phyloP scores from a whole-genome alignment of 2,797 vertebrate genomes.

The Fistularia commersonii region DNA sequence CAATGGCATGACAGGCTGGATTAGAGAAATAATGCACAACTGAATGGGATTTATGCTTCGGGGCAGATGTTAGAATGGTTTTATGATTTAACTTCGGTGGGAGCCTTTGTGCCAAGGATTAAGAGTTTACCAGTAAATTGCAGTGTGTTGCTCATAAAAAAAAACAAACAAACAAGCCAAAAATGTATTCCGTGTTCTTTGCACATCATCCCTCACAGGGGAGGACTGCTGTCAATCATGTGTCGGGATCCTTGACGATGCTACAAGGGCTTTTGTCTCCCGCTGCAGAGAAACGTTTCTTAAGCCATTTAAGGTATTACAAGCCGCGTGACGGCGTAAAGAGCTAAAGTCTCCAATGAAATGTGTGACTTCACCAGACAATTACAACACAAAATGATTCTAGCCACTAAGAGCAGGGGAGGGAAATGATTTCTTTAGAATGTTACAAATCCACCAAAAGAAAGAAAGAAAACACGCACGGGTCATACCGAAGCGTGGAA shows the following conservation, averaged over 20 bases:
- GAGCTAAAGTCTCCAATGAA: conserved; percentile 33
- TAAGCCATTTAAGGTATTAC: conserved; percentile 69
- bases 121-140: conserved; percentile 8
- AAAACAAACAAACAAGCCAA: too few relatives aligned
- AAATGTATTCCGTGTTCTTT: conserved; percentile 1
- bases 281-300: conserved; percentile 25
- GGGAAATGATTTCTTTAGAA: too few relatives aligned
- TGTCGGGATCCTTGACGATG: conserved; percentile 27
- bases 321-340: conserved; percentile 63
- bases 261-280: conserved; percentile 10
- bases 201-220: conserved; percentile 8
- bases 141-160: conserved; percentile 18
- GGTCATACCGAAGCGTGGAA: conserved; percentile 77
- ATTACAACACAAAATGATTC: conserved; percentile 12
- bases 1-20: conserved; percentile 38
- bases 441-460: background rate
- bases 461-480: background rate
- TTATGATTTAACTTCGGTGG: conserved; percentile 38
- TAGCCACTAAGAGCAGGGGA: too few relatives aligned
- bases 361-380: conserved; percentile 55
- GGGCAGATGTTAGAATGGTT: conserved; percentile 31
- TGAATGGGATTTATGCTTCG: conserved; percentile 46
- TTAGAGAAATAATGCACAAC: conserved; percentile 47
- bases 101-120: conserved; percentile 24
- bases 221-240: conserved; percentile 22